Evolutionary conservation across 2,113 vertebrate species (phyloP).

Genomic region (Regulus satrapa): DNA sequence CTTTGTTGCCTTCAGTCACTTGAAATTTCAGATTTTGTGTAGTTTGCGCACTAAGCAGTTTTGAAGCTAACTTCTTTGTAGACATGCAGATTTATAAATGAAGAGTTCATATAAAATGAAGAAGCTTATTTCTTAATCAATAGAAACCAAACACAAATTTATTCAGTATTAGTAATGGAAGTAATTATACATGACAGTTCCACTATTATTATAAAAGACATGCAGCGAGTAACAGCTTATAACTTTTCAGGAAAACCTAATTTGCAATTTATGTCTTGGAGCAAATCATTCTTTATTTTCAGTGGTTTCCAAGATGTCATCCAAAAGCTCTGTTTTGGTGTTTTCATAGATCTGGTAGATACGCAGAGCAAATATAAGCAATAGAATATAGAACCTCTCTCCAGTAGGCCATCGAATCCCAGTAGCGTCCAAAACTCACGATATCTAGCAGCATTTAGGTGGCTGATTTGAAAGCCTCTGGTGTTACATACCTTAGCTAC

Average conservation of each 20-base stretch:
- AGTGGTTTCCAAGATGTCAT: background rate
- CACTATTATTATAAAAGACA: slow-evolving; percentile 27
- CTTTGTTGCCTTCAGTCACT: background rate
- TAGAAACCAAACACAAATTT: slow-evolving; percentile 47
- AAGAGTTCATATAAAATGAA: slow-evolving; percentile 6
- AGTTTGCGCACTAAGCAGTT: background rate
- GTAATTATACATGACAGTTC: slow-evolving; percentile 23
- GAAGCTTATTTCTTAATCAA: slow-evolving; percentile 48
- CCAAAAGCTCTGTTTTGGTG: background rate
- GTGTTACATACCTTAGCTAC: background rate
- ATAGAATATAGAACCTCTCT: background rate
- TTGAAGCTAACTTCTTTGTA: background rate
- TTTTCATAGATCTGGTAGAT: background rate
- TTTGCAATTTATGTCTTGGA: slow-evolving; percentile 16
- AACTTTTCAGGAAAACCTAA: slow-evolving; percentile 18
- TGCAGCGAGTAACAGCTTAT: background rate
- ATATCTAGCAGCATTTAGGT: background rate
- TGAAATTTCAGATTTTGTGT: background rate
- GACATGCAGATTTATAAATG: background rate
- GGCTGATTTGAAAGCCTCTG: background rate
- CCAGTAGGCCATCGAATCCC: background rate
- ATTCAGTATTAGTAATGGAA: slow-evolving; percentile 31
- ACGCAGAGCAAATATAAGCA: background rate
- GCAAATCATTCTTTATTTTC: slow-evolving; percentile 30
- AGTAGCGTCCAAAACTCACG: background rate